Conservation (phyloP, 2,113 vertebrate species). For the Propithecus coquereli region DNA sequence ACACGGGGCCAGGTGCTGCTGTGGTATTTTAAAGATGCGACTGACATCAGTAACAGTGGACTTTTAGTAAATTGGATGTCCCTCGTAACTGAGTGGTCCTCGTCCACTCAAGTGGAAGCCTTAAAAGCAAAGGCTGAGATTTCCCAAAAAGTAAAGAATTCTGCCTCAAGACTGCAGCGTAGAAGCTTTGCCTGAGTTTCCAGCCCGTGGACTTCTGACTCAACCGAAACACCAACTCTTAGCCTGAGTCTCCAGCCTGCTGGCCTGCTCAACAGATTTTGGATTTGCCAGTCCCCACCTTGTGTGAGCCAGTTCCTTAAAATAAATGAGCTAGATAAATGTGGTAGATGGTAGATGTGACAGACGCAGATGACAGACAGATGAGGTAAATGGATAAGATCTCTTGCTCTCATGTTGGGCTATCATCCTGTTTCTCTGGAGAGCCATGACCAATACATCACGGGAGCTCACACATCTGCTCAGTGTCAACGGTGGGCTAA, state of each 20-base stretch:
- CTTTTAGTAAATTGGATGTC: neutral
- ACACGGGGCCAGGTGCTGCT: too few species aligned
- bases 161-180: neutral
- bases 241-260: neutral
- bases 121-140: neutral
- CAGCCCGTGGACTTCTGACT: neutral
- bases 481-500: neutral
- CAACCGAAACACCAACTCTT: neutral
- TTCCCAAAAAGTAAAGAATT: neutral
- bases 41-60: neutral
- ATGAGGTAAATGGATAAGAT: too few species aligned
- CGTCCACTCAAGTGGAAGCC: neutral
- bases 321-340: neutral
- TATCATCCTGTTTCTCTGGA: neutral
- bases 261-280: neutral
- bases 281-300: neutral
- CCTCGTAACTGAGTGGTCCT: neutral
- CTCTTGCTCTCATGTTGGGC: too few species aligned
- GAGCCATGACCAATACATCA: neutral
- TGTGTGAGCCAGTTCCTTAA: neutral
- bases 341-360: too few species aligned
- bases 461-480: neutral
- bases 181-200: neutral
- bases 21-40: neutral
- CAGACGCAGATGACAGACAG: neutral